These are phyloP conservation scores for Thumatha senex DNA, from an alignment of 2,888 invertebrate genomes.

Conservation along the genomic window DNA sequence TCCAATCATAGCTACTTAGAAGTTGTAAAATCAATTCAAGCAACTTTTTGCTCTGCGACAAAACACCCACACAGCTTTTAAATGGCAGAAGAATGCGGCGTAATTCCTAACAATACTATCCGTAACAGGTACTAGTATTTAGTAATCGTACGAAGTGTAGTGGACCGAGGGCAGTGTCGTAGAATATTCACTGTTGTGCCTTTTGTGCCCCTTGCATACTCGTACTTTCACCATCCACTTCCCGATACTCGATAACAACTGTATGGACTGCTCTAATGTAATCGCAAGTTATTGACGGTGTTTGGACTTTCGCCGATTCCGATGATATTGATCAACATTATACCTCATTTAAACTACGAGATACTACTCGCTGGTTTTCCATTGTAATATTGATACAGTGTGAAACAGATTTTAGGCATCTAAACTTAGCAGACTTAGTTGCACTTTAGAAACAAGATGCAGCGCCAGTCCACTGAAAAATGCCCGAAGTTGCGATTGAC, in stretches of 20 bases:
- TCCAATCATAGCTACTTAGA: no score
- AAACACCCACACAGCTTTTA: not conserved
- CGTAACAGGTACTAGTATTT: conserved; percentile 36
- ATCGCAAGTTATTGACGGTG: conserved; percentile 34
- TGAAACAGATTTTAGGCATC: not conserved
- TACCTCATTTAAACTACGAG: conserved; percentile 4
- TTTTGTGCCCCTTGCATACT: conserved; percentile 57
- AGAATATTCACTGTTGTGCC: conserved; percentile 60
- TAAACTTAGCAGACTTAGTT: no score
- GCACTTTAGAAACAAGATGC: no score
- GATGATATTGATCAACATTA: conserved; percentile 27
- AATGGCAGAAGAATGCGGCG: conserved; percentile 12
- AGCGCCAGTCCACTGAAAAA: no score
- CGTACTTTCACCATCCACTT: conserved; percentile 77
- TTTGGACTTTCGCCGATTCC: conserved; percentile 29
- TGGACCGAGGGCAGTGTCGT: conserved; percentile 77
- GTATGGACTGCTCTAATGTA: conserved; percentile 47
- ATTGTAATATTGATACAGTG: not conserved
- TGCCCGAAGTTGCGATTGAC: no score
- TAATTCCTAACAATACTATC: conserved; percentile 37
- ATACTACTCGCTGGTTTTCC: not conserved
- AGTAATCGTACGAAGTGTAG: conserved; percentile 47
- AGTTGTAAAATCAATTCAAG: not conserved
- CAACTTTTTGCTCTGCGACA: not conserved
- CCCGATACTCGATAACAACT: conserved; percentile 62